These are phyloP conservation scores for Macroglossus sobrinus DNA, from an alignment of 2,113 vertebrate species.

Conservation along the genomic window DNA sequence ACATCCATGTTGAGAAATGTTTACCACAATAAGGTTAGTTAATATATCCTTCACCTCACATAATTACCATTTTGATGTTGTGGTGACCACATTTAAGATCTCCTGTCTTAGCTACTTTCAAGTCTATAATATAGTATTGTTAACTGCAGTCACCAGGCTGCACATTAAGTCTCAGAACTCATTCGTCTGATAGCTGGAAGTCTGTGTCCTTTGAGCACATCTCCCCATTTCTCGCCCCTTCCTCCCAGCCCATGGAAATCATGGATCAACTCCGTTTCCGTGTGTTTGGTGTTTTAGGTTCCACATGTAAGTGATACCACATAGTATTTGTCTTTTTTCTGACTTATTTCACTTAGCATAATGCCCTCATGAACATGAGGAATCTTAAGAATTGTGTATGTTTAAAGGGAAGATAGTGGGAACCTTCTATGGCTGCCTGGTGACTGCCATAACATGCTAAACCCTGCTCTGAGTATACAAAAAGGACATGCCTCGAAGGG, in stretches of 20 bases:
- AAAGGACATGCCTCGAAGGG: not conserved
- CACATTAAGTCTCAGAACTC: not conserved
- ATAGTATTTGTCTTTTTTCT: not conserved
- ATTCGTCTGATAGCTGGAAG: not conserved
- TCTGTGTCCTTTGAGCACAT: not conserved
- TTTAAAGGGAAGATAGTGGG: not conserved
- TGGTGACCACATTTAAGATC: not conserved
- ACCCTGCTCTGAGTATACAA: not conserved
- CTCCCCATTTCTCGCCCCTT: not conserved
- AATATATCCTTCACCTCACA: not conserved
- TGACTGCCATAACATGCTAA: not conserved
- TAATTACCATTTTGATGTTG: not conserved
- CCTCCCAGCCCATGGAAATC: not conserved
- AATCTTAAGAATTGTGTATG: not conserved
- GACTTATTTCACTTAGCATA: not conserved
- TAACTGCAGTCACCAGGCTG: not conserved
- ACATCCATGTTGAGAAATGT: not conserved
- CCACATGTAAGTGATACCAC: not conserved
- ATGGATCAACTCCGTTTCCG: not conserved
- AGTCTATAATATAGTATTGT: not conserved
- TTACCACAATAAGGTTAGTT: not conserved
- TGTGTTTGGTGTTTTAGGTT: not conserved
- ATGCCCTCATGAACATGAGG: not conserved
- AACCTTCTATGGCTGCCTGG: not conserved
- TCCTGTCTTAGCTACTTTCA: not conserved